Percentiles rank a stretch among this genome's conserved stretches.
These are phyloP conservation scores for Anarhynchus alexandrinus DNA, from an alignment of 2,113 vertebrate genomes.

Conservation along the genomic window DNA sequence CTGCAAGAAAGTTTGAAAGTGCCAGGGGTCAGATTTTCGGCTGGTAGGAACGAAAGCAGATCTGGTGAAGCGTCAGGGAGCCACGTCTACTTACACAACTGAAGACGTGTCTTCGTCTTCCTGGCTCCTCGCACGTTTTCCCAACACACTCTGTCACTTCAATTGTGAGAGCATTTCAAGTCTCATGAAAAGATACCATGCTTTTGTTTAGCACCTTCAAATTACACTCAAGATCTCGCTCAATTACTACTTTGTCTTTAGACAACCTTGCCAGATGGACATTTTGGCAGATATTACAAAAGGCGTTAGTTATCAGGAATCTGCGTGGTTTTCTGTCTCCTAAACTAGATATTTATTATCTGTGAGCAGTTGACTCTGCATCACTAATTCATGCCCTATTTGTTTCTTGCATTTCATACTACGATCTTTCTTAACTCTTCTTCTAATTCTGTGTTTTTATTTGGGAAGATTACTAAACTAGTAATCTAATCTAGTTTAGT, in stretches of 20 bases:
- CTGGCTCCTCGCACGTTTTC: neutral
- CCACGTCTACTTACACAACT: neutral
- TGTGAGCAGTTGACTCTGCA: neutral
- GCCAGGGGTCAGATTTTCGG: neutral
- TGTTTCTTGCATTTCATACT: neutral
- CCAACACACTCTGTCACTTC: fast-evolving
- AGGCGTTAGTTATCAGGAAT: neutral
- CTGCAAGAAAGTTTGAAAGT: neutral
- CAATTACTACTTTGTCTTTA: neutral
- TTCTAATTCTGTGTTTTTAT: neutral
- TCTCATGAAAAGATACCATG: neutral
- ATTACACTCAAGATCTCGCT: neutral
- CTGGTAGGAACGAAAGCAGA: neutral
- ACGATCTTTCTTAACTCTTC: neutral
- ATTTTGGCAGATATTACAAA: neutral
- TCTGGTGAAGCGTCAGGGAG: neutral
- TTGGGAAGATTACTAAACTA: neutral
- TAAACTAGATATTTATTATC: neutral
- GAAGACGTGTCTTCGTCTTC: neutral
- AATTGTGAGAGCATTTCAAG: neutral
- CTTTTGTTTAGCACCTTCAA: neutral
- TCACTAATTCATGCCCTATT: neutral
- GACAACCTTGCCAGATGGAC: neutral
- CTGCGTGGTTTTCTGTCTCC: neutral
- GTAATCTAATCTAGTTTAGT: neutral